phyloP scores from a whole-genome alignment of 1,140 invertebrate genomes.

The Procambarus virginalis region DNA sequence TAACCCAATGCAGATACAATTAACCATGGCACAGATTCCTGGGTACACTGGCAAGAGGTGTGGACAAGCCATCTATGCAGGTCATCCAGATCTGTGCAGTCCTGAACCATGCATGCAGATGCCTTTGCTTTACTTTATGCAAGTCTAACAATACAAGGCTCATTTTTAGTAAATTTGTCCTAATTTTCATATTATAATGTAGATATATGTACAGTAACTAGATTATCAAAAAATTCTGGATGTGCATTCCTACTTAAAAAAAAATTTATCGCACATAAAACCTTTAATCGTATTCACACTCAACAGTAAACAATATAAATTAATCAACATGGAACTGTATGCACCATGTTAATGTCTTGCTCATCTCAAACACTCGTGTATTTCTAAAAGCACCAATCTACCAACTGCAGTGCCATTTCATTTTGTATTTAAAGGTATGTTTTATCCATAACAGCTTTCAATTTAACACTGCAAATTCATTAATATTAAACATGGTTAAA shows the following conservation, averaged over 20 bases:
- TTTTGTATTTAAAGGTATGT: not conserved
- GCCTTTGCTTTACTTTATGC: too few relatives aligned
- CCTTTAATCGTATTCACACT: not conserved
- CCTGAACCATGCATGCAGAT: not conserved
- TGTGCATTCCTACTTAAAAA: not conserved
- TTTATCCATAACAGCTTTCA: not conserved
- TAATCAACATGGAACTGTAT: too few relatives aligned
- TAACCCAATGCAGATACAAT: not conserved
- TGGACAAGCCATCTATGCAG: not conserved
- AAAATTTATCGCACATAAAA: not conserved
- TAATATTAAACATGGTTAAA: not conserved
- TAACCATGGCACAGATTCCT: not conserved
- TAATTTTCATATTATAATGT: too few relatives aligned
- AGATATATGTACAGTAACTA: too few relatives aligned
- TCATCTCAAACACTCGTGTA: not conserved
- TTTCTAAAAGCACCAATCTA: not conserved
- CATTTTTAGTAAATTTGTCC: too few relatives aligned
- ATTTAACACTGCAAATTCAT: not conserved
- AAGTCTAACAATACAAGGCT: too few relatives aligned
- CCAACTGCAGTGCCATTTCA: not conserved
- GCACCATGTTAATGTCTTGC: not conserved
- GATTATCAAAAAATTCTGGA: too few relatives aligned
- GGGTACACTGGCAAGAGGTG: not conserved
- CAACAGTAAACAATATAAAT: too few relatives aligned
- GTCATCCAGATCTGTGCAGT: not conserved